phyloP scores from a whole-genome alignment of 2,113 vertebrate genomes.

The Ptychochromis oligacanthus region DNA sequence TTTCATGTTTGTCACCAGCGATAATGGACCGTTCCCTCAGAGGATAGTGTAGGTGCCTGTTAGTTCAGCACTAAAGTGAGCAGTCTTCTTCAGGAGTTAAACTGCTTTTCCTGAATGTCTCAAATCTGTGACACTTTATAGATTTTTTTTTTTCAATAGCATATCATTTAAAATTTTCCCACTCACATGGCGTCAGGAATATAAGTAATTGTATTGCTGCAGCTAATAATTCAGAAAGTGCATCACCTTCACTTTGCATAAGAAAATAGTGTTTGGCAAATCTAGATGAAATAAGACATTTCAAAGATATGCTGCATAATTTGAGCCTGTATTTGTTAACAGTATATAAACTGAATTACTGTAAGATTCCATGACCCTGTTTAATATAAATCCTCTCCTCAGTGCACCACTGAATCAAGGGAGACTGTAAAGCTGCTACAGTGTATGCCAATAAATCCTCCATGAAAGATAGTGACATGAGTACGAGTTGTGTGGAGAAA shows the following conservation, averaged over 20 bases:
- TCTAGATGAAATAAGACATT: neutral
- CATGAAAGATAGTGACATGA: constrained; percentile 15
- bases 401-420: neutral
- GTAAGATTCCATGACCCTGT: neutral
- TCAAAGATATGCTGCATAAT: neutral
- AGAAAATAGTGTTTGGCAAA: constrained; percentile 8
- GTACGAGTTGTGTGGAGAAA: constrained; percentile 8
- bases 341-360: neutral
- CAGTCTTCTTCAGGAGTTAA: constrained; percentile 35
- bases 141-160: neutral
- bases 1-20: constrained; percentile 64
- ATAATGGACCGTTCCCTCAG: constrained; percentile 60
- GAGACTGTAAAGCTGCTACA: neutral
- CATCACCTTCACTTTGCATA: constrained; percentile 14
- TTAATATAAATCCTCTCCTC: neutral
- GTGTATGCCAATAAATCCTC: constrained; percentile 11
- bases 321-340: too few species aligned
- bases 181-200: constrained; percentile 29
- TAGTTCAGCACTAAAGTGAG: constrained; percentile 35
- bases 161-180: constrained; percentile 41
- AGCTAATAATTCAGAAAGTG: constrained; percentile 25
- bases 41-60: constrained; percentile 53
- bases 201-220: constrained; percentile 18
- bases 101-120: constrained; percentile 2
- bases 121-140: constrained; percentile 26